These are phyloP conservation scores for Osmerus eperlanus DNA, from an alignment of 2,113 vertebrate species.

Conservation along the genomic window DNA sequence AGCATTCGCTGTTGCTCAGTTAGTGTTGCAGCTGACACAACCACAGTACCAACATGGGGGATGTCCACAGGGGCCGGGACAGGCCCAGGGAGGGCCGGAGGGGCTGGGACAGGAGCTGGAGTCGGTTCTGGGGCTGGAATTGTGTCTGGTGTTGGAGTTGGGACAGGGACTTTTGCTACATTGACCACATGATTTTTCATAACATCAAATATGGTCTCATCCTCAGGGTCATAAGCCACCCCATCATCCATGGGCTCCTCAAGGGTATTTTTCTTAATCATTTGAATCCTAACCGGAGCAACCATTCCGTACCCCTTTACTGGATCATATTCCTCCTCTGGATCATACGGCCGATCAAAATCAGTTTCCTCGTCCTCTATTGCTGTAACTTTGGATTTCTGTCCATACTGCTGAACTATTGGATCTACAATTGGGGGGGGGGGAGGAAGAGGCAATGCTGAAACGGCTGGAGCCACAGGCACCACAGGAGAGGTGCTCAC, in stretches of 20 bases:
- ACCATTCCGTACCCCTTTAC: slow-evolving; percentile 65
- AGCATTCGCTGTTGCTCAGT: slow-evolving; percentile 92
- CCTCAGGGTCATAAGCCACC: slow-evolving; percentile 93
- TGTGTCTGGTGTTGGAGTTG: slow-evolving; percentile 15
- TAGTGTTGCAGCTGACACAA: slow-evolving; percentile 74
- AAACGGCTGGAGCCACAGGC: slow-evolving; percentile 28
- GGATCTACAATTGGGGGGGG: slow-evolving; percentile 79
- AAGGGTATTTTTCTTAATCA: slow-evolving; percentile 31
- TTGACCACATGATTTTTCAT: slow-evolving; percentile 75
- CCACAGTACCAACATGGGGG: slow-evolving; percentile 51
- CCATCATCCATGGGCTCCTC: slow-evolving; percentile 74
- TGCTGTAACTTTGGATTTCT: slow-evolving; percentile 79
- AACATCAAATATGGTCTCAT: slow-evolving; percentile 91
- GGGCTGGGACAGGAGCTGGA: slow-evolving; percentile 16
- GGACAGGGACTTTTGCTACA: slow-evolving; percentile 51
- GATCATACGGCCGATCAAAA: slow-evolving; percentile 90
- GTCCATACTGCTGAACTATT: slow-evolving; percentile 91
- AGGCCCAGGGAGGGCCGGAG: slow-evolving; percentile 18
- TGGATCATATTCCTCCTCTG: slow-evolving; percentile 90
- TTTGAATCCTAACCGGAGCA: slow-evolving; percentile 47
- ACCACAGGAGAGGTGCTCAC: slow-evolving; percentile 25
- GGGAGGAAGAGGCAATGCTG: slow-evolving; percentile 35
- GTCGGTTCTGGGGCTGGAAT: background rate
- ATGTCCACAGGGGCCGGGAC: slow-evolving; percentile 25
- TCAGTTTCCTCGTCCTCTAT: slow-evolving; percentile 74